These are phyloP conservation scores for Galeopsomyia nigrocyanea DNA, from an alignment of 2,888 invertebrate species.

Conservation along the genomic window DNA sequence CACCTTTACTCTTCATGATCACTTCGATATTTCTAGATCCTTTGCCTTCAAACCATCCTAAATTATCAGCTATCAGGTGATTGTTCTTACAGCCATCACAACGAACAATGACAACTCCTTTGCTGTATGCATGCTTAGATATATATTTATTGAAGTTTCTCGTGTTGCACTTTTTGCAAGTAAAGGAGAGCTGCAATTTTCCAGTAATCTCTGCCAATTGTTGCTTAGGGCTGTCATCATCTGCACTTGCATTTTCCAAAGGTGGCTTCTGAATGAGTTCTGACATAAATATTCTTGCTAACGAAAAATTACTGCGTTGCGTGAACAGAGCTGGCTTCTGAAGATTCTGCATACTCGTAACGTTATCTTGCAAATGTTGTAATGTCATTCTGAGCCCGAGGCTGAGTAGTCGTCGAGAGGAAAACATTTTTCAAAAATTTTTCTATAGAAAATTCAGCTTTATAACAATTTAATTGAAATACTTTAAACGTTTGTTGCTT, in stretches of 20 bases:
- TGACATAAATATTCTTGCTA: constrained; percentile 8
- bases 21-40: constrained; percentile 90
- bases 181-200: constrained; percentile 83
- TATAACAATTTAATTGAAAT: no score
- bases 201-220: constrained; percentile 67
- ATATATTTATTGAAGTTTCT: constrained; percentile 82
- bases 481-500: no score
- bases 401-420: constrained; percentile 20
- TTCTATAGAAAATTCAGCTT: no score
- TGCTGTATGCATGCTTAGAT: constrained; percentile 86
- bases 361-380: constrained; percentile 26
- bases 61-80: constrained; percentile 96
- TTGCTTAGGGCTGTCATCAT: constrained; percentile 31
- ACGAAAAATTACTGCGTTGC: constrained; percentile 25
- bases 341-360: constrained; percentile 25
- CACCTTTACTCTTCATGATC: constrained; percentile 89
- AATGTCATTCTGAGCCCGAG: constrained; percentile 31
- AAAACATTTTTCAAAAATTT: constrained; percentile 23
- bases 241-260: not conserved
- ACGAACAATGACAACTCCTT: constrained; percentile 92
- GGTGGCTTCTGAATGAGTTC: not conserved
- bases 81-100: constrained; percentile 90
- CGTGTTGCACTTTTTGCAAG: constrained; percentile 89
- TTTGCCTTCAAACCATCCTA: constrained; percentile 91
- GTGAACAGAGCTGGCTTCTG: not conserved